A percentile compares a stretch with the other conserved stretches of the same genome.
phyloP scores from a whole-genome alignment of 2,113 vertebrate genomes.

The Dipodomys stephensi region DNA sequence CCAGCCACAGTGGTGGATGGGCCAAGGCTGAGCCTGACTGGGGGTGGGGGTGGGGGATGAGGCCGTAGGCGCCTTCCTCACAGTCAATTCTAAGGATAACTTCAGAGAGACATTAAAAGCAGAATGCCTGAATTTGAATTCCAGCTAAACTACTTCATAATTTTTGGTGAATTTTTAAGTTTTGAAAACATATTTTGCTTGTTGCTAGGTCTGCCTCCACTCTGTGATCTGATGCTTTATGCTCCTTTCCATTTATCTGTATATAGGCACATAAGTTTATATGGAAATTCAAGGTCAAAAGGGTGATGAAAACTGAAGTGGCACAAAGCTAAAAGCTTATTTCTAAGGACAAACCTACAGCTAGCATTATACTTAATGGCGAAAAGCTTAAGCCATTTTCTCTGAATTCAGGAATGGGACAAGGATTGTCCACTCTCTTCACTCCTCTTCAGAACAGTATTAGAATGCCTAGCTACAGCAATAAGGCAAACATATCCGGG shows the following conservation, averaged over 20 bases:
- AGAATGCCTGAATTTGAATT: neutral
- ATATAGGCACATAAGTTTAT: too few species aligned
- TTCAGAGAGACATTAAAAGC: neutral
- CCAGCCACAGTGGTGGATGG: accelerated
- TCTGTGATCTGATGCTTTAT: neutral
- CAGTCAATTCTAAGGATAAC: neutral
- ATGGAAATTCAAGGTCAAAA: neutral
- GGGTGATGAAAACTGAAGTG: neutral
- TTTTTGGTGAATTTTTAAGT: neutral
- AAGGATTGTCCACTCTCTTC: too few species aligned
- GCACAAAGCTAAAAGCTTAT: neutral
- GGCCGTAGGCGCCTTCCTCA: neutral
- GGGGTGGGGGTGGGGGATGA: neutral
- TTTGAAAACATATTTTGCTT: neutral
- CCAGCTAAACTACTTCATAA: neutral
- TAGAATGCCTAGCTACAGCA: too few species aligned
- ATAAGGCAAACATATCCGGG: too few species aligned
- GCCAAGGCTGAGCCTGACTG: too few species aligned
- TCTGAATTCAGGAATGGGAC: too few species aligned
- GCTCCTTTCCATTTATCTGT: neutral
- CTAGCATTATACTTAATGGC: too few species aligned
- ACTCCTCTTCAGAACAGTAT: too few species aligned
- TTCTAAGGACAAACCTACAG: neutral
- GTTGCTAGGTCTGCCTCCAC: neutral
- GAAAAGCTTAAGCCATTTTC: too few species aligned